Evolutionary conservation across 2,888 invertebrate species (phyloP), one percentile per base, ranked within the genome.

Genomic region (Dichetophora obliterata): DNA sequence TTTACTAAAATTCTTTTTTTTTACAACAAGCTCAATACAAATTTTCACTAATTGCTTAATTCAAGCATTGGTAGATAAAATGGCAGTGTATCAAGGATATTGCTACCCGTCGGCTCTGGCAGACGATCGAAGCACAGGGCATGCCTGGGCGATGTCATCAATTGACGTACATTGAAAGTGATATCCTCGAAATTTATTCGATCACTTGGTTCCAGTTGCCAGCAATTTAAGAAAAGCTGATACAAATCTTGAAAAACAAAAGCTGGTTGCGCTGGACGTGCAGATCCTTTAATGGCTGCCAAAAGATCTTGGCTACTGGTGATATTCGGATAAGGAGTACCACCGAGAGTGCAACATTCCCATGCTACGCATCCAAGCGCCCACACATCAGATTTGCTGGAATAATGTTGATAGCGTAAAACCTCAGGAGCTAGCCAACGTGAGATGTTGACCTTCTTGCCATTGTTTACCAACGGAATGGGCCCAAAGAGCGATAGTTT

Each of bases 371-470:
- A 93, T 0, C 94, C 96, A 87, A 93, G 95, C 0, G 95, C 94
- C 96, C 96, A 96, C 5, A 95, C 91, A 84, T 96, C 95, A 75
- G 94, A 94, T 83, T 94, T 93, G 5, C 91, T 90, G n/a, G 93
- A 92, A 81, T 91, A 93, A 69, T 93, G 92, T 71, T 92, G 93
- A 82, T 93, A 92, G 43, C 92, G 92, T 80, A 96, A 90, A 83
- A 94, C 93, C 88, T 96, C 96, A 31, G 93, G 92, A 0, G 96
- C 93, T 8, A 93, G 93, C 96, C 96, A 96, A 61, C 96, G 90
- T 0, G 93, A 92, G 82, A 94, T 93, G 84, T 96, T 95, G 1
- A 94, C 91, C 66, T 93, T 92, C 85, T 93, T 88, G 50, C 84
- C 82, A 66, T 93, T 93, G 84, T 92, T 91, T 19, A 83, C 83